Evolutionary conservation across 2,888 invertebrate species (phyloP).

Genomic region (Gari tellinella): DNA sequence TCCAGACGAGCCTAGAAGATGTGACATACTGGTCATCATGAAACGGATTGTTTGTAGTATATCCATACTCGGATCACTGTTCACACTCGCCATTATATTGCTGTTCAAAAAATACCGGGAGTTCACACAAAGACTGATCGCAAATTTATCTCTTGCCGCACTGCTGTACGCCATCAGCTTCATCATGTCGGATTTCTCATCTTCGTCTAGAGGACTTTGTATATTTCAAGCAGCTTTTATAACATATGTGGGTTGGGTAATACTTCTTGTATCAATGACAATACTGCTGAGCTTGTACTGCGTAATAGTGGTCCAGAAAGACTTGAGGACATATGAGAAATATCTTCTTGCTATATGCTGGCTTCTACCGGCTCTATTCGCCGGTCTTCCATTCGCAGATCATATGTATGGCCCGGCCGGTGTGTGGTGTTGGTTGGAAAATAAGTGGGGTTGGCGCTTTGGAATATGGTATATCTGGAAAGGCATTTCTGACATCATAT

Average conservation of each 20-base stretch:
- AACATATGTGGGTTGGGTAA: slow-evolving; percentile 14
- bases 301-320: slow-evolving; percentile 4
- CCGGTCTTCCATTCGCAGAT: slow-evolving; percentile 24
- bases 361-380: slow-evolving; percentile 11
- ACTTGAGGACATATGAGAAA: slow-evolving; percentile 14
- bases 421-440: slow-evolving; percentile 43
- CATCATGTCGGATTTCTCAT: slow-evolving; percentile 13
- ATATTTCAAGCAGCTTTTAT: slow-evolving; percentile 25
- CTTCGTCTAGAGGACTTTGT: slow-evolving; percentile 12
- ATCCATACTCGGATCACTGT: slow-evolving; percentile 6
- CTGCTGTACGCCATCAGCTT: slow-evolving; percentile 18
- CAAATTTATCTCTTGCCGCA: slow-evolving; percentile 24
- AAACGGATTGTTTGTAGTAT: slow-evolving; percentile 11
- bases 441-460: slow-evolving; percentile 34
- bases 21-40: slow-evolving; percentile 9
- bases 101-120: slow-evolving; percentile 24
- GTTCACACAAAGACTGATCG: slow-evolving; percentile 36
- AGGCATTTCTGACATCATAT: slow-evolving; percentile 14
- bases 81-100: slow-evolving; percentile 12
- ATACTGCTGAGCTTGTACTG: slow-evolving; percentile 28
- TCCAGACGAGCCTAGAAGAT: slow-evolving; percentile 3
- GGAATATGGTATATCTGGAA: slow-evolving; percentile 47
- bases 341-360: slow-evolving; percentile 8
- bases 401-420: slow-evolving; percentile 37
- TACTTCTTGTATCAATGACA: slow-evolving; percentile 16